Base-by-base conservation (phyloP, 1,140 invertebrate species). In the Drosophila santomea region DNA sequence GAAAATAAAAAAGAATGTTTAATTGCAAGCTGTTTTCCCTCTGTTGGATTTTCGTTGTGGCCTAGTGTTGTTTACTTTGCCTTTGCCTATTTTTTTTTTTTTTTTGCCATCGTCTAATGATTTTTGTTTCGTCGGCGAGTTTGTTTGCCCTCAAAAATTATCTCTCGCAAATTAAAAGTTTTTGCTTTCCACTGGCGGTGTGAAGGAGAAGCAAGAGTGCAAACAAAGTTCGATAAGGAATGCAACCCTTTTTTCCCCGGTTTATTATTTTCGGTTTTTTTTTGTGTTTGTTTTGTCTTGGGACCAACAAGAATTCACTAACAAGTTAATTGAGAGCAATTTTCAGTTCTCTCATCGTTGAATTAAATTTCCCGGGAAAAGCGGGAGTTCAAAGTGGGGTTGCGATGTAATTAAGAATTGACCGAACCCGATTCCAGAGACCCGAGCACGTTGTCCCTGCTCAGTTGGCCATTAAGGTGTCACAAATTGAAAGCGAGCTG, bases 111-210 rank as follows among this genome's bases (percentile, higher is more conserved):
- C n/a, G 32, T 23, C 32, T 54, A 68, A 77, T 60, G 39, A 23
- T 44, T 75, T 54, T 20, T 56, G 44, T 50, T 32, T 15, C 43
- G 55, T 17, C 8, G 12, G 2, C 17, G 54, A 52, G 25, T 58
- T 57, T 61, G 57, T 44, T 74, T 64, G 25, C 54, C 60, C 28
- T 64, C 39, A 56, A 51, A 68, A 67, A 68, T 68, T 36, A 56
- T 69, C 63, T 63, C 20, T 80, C 52, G 50, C 63, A 84, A 85
- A 84, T 85, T 85, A 85, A 85, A 80, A 85, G 67, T 84, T 84
- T 60, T 66, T 20, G 12, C 25, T 56, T 66, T 15, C 36, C 74
- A 23, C 4, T 3, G 47, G 38, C 38, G 20, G 7, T 17, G 44
- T 12, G 38, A 39, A 39, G 38, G 38, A 12, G 17, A 20, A 15